phyloP scores from a whole-genome alignment of 2,888 invertebrate genomes.

The Xestia sexstrigata region DNA sequence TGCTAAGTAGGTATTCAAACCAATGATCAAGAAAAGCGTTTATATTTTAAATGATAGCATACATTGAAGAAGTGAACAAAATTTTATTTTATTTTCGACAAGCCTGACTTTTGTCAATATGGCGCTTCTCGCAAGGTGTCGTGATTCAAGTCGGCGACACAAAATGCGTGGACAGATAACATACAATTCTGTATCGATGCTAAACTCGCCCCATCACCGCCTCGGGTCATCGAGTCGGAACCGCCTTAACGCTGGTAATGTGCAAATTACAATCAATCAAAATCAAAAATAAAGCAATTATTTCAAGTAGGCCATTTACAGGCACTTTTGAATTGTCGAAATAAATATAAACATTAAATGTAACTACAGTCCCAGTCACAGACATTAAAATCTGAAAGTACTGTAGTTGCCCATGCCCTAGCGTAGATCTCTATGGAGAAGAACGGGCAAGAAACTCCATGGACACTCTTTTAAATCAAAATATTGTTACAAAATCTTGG shows the following conservation, averaged over 20 bases:
- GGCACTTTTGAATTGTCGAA: too few species aligned
- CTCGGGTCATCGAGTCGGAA: not conserved
- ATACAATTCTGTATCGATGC: constrained; percentile 1
- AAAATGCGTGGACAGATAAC: not conserved
- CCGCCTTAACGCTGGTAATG: not conserved
- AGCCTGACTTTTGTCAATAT: not conserved
- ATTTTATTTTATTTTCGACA: not conserved
- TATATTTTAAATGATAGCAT: constrained; percentile 1
- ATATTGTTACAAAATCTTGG: too few species aligned
- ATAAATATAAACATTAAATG: too few species aligned
- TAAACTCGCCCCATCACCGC: not conserved
- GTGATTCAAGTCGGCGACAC: not conserved
- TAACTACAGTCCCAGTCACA: too few species aligned
- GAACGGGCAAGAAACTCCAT: too few species aligned
- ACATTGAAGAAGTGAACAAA: not conserved
- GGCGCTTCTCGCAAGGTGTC: not conserved
- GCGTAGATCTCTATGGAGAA: too few species aligned
- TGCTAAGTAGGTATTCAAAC: constrained; percentile 3
- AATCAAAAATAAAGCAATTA: too few species aligned
- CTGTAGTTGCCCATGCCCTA: too few species aligned
- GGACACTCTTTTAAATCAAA: too few species aligned
- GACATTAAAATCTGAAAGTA: too few species aligned
- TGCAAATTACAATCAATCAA: too few species aligned
- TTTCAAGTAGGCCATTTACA: too few species aligned
- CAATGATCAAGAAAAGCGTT: not conserved